Base-by-base conservation (phyloP, 2,888 invertebrate genomes). In the Crossocerus cetratus region DNA sequence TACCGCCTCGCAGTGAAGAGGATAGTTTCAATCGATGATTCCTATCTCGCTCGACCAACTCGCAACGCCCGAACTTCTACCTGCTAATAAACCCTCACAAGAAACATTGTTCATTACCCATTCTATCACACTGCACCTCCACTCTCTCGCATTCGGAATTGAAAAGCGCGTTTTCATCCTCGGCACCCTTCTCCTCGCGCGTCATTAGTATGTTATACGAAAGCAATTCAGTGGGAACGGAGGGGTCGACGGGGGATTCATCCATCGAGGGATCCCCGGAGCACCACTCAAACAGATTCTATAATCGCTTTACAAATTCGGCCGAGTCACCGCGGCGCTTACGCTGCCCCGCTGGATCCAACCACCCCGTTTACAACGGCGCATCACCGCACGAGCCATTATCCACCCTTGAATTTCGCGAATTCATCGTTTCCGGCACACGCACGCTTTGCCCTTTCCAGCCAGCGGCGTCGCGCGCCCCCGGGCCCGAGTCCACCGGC, bases 231-330 rank as follows among this genome's bases (percentile, higher is more conserved):
- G 55, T 67, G 56, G 57, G 72, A 66, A 72, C 16, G 57, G 53
- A 23, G 43, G 22, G 23, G 16, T n/a, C n/a, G 45, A 23, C 43
- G 43, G 53, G 55, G 14, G n/a, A 18, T 20, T n/a, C 53, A 32
- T 44, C 61, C 42, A 67, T 23, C 21, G 23, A 23, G 53, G 11
- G 3, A 44, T 72, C 60, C 62, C 8, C 55, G 21, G 43, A 62
- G 45, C 62, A 64, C 62, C 79, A 65, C 72, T 71, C 67, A 54
- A 71, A 67, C 65, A 68, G 56, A 79, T 80, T 71, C 77, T 59
- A 71, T 80, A 77, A 81, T 80, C 74, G 83, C 77, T 81, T 74
- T 69, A 82, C 74, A 77, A 81, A 82, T 82, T 77, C 72, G 67
- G 44, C 66, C 74, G 65, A 77, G 69, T 80, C 77, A 74, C 69